phyloP scores from a whole-genome alignment of 2,797 vertebrate genomes.

The Spondyliosoma cantharus region DNA sequence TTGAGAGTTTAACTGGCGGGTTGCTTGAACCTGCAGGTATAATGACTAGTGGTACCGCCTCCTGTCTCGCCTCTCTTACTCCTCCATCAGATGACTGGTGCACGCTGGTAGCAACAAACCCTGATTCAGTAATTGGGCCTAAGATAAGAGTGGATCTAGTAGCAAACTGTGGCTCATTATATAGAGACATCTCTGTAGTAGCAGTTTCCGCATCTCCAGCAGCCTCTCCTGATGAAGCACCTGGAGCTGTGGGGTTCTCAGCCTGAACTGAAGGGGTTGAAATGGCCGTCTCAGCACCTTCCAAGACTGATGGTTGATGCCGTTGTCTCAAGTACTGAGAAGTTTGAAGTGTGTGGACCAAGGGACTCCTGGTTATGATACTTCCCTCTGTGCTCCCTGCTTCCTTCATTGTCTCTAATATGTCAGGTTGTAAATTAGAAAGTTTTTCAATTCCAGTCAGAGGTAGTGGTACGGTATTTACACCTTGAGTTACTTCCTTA shows the following conservation, averaged over 20 bases:
- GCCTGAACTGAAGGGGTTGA: conserved; percentile 20
- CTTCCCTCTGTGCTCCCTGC: conserved; percentile 15
- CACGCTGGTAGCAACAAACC: conserved; percentile 1
- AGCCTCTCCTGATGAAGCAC: conserved; percentile 1
- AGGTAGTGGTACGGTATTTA: conserved; percentile 15
- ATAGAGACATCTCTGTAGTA: conserved; percentile 17
- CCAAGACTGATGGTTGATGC: conserved; percentile 1
- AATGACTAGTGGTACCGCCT: neutral
- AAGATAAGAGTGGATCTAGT: conserved; percentile 19
- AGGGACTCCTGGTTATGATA: conserved; percentile 1
- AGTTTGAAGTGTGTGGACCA: conserved; percentile 4
- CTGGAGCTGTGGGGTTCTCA: conserved; percentile 42
- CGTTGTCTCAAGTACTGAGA: conserved; percentile 9
- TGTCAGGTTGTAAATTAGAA: conserved; percentile 11
- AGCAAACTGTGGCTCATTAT: conserved; percentile 19
- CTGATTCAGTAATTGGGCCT: conserved; percentile 22
- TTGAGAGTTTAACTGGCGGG: neutral
- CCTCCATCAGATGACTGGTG: conserved; percentile 14
- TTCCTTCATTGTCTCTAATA: neutral
- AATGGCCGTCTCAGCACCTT: conserved; percentile 13
- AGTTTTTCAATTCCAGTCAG: conserved; percentile 22
- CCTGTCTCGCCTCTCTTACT: neutral
- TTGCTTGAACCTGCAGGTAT: conserved; percentile 23
- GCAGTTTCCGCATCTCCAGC: conserved; percentile 1
- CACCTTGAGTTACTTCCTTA: conserved; percentile 4